Conservation (phyloP, 1,140 invertebrate species). For the Papilio machaon region DNA sequence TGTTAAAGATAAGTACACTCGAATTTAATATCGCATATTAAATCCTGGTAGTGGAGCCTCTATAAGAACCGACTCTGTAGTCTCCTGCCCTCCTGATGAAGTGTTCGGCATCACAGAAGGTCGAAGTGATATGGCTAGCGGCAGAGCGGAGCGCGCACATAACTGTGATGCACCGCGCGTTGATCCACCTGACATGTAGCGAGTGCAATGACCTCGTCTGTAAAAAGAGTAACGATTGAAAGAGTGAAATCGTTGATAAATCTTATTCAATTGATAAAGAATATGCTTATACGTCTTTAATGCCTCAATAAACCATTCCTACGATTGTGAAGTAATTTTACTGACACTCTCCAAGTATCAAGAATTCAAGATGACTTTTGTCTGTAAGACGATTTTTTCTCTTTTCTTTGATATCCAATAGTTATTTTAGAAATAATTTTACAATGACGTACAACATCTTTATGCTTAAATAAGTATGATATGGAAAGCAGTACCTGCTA, state of each 20-base stretch:
- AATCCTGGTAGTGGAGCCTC: slow-evolving; percentile 60
- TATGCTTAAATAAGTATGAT: not conserved
- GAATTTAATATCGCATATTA: slow-evolving; percentile 62
- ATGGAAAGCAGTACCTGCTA: slow-evolving; percentile 82
- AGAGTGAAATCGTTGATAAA: too few species aligned
- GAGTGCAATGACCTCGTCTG: slow-evolving; percentile 69
- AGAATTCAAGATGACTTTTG: too few species aligned
- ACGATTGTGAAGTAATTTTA: too few species aligned
- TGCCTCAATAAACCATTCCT: too few species aligned
- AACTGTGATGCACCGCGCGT: slow-evolving; percentile 71
- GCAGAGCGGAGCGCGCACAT: slow-evolving; percentile 69
- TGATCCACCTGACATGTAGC: slow-evolving; percentile 64
- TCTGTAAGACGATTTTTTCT: too few species aligned
- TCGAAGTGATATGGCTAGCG: slow-evolving; percentile 71
- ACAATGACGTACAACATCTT: too few species aligned
- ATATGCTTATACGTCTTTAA: too few species aligned
- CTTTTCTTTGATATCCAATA: not conserved
- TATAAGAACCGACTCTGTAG: slow-evolving; percentile 71
- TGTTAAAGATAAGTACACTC: not conserved
- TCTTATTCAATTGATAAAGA: too few species aligned
- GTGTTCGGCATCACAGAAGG: slow-evolving; percentile 56
- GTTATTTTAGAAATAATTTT: too few species aligned
- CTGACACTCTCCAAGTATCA: too few species aligned
- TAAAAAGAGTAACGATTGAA: slow-evolving; percentile 7
- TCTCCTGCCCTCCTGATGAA: slow-evolving; percentile 50